Base-by-base conservation (phyloP, 2,888 invertebrate species). In the Dascillus cervinus region DNA sequence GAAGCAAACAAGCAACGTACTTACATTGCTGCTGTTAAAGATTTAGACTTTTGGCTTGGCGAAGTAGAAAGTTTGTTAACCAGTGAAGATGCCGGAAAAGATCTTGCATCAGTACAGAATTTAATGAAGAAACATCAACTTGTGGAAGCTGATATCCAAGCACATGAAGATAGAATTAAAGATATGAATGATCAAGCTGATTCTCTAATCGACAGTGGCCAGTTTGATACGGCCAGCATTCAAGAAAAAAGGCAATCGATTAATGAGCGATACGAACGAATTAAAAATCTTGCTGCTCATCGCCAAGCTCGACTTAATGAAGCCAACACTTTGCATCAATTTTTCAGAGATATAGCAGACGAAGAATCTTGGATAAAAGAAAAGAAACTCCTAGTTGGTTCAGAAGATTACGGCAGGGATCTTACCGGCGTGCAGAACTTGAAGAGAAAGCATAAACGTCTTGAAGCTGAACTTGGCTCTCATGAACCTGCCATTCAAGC, bases 351-450 rank as follows among this genome's bases (percentile, higher is more conserved):
- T 62, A 95, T 98, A 61, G 97, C 97, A 42, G 97, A 98, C 60
- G 97, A 98, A 69, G 97, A 98, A 67, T 92, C 94, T 4, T 98
- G 97, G 97, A 97, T 98, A 64, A 97, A 95, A 62, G 97, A 98
- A 64, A 98, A 97, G 77, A 96, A 97, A 59, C 72, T 98, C 13
- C 71, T 97, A 11, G 96, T 97, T 1, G 90, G 94, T 2, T 95
- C 95, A 0, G 96, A 97, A 63, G 98, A 98, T 67, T 97, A 96
- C 61, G 97, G 97, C 0, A 86, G 96, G 41, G 97, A 98, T 63
- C 71, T 98, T 50, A 96, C 96, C 3, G 95, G 97, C 19, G 97
- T 98, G 0, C 96, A 98, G 65, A 99, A 99, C 64, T 70, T 98
- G 34, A 86, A 92, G 57, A 97, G 98, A 73, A 98, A 98, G 64